Evolutionary conservation across 2,888 invertebrate genomes (phyloP), one percentile per base, ranked within the genome.

Genomic region (Aphidius colemani): DNA sequence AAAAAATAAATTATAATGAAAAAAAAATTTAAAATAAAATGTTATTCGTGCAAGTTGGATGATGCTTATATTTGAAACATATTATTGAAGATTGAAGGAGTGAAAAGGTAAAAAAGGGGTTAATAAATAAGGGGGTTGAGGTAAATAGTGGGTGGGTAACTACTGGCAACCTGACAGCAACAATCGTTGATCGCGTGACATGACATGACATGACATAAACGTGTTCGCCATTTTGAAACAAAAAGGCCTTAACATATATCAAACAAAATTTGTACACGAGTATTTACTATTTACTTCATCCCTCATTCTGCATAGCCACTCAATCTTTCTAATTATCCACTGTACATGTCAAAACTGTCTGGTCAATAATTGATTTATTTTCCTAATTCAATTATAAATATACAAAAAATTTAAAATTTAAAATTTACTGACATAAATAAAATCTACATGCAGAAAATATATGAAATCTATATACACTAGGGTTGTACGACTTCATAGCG

Each of bases 81-180:
- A 30, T 30, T 30, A 30, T 30, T 30, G 30, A 30, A 30, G 30
- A 18, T 18, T 18, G 13, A 18, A 18, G 13, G 13, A 48, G 10
- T 11, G 48, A 2, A 2, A 13, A 10, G 11, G 11, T 48, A 13
- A n/a, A 11, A 53, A 53, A 30, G 40, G 53, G 40, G 11, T 41
- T 41, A 41, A 6, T 53, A 41, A 53, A 41, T 41, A 53, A n/a
- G 1, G 41, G 11, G 10, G 41, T n/a, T 30, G 39, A 30, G 46
- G 46, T 57, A 78, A 74, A 8, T 13, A 71, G 53, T 9, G 69
- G 67, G 64, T 59, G 59, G 73, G 79, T 78, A 73, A 69, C 75
- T 75, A 77, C 44, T 78, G 72, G 76, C 67, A 75, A 79, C 78
- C 70, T 71, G 72, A 74, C 75, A 75, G 68, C 72, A 75, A 72